Conservation (phyloP, 2,797 vertebrate species). For the Limosa lapponica region DNA sequence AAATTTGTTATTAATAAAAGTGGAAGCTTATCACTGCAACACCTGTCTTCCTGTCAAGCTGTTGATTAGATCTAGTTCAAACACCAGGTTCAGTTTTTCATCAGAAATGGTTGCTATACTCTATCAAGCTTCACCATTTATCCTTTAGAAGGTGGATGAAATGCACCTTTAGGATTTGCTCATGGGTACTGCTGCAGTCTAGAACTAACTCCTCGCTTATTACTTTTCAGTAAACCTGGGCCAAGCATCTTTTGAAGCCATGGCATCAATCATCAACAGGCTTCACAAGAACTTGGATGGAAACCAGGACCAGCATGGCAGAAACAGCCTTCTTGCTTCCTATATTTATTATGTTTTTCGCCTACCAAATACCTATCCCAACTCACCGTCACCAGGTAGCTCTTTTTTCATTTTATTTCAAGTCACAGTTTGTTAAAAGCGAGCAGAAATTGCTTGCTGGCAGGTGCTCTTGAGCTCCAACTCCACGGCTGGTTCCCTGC, state of each 20-base stretch:
- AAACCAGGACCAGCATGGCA: constrained; percentile 96
- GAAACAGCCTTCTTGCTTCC: constrained; percentile 94
- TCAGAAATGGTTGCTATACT: not conserved
- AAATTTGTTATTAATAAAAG: not conserved
- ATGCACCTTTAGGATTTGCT: not conserved
- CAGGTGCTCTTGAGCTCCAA: not conserved
- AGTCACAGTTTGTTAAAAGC: not conserved
- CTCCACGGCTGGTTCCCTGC: not conserved
- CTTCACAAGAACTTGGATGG: constrained; percentile 97
- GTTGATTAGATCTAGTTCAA: not conserved
- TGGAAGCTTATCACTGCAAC: not conserved
- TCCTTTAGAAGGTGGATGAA: not conserved
- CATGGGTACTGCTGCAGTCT: not conserved
- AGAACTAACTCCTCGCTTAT: not conserved
- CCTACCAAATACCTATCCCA: constrained; percentile 93
- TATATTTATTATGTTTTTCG: constrained; percentile 98
- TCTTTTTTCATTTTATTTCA: not conserved
- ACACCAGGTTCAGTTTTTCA: not conserved
- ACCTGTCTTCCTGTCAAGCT: not conserved
- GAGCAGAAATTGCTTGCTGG: not conserved
- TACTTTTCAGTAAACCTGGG: constrained; percentile 91
- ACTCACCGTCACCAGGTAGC: constrained; percentile 93
- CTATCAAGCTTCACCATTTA: not conserved
- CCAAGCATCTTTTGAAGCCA: constrained; percentile 96
- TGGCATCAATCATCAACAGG: constrained; percentile 96